Evolutionary conservation across 2,888 invertebrate species (phyloP).

Genomic region (Branchinecta sandiegonensis): DNA sequence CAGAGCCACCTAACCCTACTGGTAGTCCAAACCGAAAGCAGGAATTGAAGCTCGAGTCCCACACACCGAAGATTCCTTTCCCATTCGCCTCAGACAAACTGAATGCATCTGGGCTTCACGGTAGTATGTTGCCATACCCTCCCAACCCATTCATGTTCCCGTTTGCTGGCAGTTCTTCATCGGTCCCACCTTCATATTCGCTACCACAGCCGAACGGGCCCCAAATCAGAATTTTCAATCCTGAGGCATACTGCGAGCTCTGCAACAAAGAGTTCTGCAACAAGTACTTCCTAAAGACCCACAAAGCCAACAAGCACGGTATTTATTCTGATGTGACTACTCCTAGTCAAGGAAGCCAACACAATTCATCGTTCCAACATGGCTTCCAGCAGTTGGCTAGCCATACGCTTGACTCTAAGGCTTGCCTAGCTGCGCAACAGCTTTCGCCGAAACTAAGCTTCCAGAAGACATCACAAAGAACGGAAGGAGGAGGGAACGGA

Average conservation of each 20-base stretch:
- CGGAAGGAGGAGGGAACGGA: not conserved
- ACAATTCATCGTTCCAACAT: slow-evolving; percentile 3
- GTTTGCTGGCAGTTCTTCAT: slow-evolving; percentile 18
- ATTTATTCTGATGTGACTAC: slow-evolving; percentile 52
- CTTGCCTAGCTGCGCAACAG: slow-evolving; percentile 18
- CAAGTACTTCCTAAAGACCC: slow-evolving; percentile 94
- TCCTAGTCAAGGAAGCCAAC: slow-evolving; percentile 15
- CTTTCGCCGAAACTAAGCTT: not conserved
- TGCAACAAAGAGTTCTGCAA: slow-evolving; percentile 99
- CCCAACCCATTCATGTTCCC: slow-evolving; percentile 23
- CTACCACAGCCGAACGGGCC: slow-evolving; percentile 23
- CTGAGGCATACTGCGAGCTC: slow-evolving; percentile 89
- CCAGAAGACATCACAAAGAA: too few species aligned
- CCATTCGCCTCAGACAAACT: not conserved
- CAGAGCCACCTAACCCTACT: not conserved
- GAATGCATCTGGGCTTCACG: slow-evolving; percentile 8
- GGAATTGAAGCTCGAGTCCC: not conserved
- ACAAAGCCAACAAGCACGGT: slow-evolving; percentile 93
- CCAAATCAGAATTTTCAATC: slow-evolving; percentile 64
- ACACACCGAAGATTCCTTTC: not conserved
- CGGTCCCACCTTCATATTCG: not conserved
- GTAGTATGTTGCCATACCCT: slow-evolving; percentile 3
- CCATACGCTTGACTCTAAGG: slow-evolving; percentile 15
- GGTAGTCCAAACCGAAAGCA: not conserved
- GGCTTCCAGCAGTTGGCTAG: slow-evolving; percentile 4